phyloP scores from a whole-genome alignment of 2,797 vertebrate genomes.

The Carduelis carduelis region DNA sequence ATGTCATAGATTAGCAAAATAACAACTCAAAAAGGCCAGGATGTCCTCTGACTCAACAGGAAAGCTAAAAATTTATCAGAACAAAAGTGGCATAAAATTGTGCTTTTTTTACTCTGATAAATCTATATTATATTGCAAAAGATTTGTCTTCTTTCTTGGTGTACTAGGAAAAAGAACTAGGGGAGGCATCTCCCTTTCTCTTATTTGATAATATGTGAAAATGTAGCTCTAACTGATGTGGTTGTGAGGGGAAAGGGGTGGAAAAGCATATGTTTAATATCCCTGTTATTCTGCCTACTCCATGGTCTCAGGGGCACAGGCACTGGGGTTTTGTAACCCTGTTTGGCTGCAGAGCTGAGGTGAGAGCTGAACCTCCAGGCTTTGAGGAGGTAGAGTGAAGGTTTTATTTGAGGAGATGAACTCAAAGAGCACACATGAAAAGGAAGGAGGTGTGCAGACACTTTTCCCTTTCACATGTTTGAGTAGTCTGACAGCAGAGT shows the following conservation, averaged over 20 bases:
- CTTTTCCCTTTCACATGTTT: not conserved
- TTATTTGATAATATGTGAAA: not conserved
- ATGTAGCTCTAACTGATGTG: not conserved
- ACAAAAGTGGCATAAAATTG: not conserved
- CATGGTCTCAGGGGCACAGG: too few relatives aligned
- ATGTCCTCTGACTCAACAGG: not conserved
- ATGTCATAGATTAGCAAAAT: not conserved
- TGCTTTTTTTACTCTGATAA: not conserved
- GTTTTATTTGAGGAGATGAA: not conserved
- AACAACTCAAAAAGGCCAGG: not conserved
- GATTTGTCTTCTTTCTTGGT: not conserved
- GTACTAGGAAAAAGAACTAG: not conserved
- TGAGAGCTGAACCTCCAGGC: not conserved
- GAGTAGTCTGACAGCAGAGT: not conserved
- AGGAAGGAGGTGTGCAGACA: not conserved
- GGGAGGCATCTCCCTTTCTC: not conserved
- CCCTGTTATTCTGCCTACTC: not conserved
- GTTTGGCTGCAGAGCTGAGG: not conserved
- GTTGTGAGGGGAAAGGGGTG: not conserved
- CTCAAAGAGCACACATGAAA: not conserved
- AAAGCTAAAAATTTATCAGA: not conserved
- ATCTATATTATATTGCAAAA: not conserved
- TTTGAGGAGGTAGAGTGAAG: not conserved
- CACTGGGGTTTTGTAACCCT: rapidly evolving
- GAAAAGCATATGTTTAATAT: not conserved